Conservation (phyloP, 1,140 invertebrate species). For the Mycetomoellerius zeteki region DNA sequence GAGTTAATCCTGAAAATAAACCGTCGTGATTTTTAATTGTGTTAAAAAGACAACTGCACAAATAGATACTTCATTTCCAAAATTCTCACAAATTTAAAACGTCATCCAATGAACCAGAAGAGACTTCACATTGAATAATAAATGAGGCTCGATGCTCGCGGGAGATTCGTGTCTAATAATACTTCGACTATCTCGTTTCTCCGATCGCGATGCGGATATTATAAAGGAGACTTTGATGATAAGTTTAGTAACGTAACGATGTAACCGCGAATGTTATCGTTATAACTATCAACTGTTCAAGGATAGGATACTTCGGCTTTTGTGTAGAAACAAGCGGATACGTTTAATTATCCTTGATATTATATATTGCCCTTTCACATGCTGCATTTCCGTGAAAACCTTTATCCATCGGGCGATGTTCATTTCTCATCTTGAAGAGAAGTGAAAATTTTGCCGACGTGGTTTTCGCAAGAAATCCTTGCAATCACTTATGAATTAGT, state of each 20-base stretch:
- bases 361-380: not conserved
- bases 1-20: not conserved
- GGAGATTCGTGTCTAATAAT: not conserved
- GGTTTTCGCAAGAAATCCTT: not conserved
- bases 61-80: not conserved
- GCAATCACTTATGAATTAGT: constrained; percentile 15
- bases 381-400: not conserved
- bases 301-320: not conserved
- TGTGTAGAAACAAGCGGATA: not conserved
- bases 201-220: not conserved
- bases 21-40: no score
- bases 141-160: not conserved
- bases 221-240: not conserved
- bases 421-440: not conserved
- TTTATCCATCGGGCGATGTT: not conserved
- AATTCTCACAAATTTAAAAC: not conserved
- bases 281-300: not conserved
- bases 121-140: not conserved
- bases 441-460: not conserved
- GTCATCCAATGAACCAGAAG: not conserved
- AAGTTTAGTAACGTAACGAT: not conserved
- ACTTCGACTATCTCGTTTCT: not conserved
- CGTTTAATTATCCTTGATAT: constrained; percentile 11
- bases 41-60: not conserved
- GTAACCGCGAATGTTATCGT: not conserved